Evolutionary conservation across 2,797 vertebrate species (phyloP), one percentile per base, ranked within the genome.

Genomic region (Channallabes apus): DNA sequence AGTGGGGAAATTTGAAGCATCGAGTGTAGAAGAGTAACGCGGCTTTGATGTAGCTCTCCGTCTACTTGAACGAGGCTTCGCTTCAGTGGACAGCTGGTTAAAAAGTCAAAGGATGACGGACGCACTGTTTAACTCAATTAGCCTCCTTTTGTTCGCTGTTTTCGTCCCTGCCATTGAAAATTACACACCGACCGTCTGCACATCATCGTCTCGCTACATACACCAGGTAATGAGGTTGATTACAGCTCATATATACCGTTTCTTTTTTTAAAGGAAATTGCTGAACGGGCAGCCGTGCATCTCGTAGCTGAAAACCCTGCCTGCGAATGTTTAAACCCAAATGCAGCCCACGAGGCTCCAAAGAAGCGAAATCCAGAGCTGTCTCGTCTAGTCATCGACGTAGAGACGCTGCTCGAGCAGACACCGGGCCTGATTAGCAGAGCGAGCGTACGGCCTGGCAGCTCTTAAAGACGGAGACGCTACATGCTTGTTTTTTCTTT

Each of bases 191-290:
- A 32, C 38, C 3, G 91, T 92, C 86, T 88, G 90, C 91, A 92
- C 93, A 93, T 92, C 93, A 92, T 88, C 90, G 92, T 94, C 93
- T 92, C 94, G 93, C 91, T 91, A 88, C 88, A 93, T 93, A 94
- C 93, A 89, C 92, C 92, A 92, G 93, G 93, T 93, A 92, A 94
- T 93, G 92, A 94, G 94, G 94, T 94, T 92, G 93, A 94, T 95
- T 94, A 94, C 92, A 92, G 93, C 90, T 93, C 92, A 3, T 51
- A 51, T 51, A 51, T 51, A 51, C 35, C 35, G 93, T 91, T 18
- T n/a, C 35, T 93, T 91, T 18, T n/a, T 14, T 4, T 27, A 22
- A 90, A 88, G 92, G 89, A 93, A 94, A 94, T 94, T 92, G 94
- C 90, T 89, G 91, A 87, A 90, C 90, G 92, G 90, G 91, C 89